Percentiles rank a stretch among this genome's conserved stretches.
Evolutionary conservation across 2,888 invertebrate genomes (phyloP).

Genomic region (Cheilosia variabilis): DNA sequence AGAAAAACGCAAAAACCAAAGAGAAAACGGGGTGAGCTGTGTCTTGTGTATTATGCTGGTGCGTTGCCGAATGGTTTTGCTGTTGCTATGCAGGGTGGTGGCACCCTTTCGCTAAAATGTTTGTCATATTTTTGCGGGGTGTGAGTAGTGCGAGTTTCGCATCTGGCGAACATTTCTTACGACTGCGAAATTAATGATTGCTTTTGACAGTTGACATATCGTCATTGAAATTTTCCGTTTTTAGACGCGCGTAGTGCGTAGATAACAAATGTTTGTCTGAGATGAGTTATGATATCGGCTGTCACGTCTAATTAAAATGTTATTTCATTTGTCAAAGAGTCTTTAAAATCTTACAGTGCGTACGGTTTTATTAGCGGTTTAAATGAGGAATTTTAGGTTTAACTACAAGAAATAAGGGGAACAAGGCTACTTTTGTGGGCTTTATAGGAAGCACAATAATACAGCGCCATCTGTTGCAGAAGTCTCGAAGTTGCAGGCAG

Average conservation of each 20-base stretch:
- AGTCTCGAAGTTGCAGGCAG: no score
- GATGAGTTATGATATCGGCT: slow-evolving; percentile 44
- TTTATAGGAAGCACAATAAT: no score
- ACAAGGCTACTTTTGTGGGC: no score
- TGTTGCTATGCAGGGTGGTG: slow-evolving; percentile 60
- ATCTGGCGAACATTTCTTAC: slow-evolving; percentile 51
- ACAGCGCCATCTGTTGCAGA: no score
- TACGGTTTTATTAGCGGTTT: no score
- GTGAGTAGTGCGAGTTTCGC: neutral
- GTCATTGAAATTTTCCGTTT: slow-evolving; percentile 48
- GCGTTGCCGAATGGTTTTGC: slow-evolving; percentile 5
- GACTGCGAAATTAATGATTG: slow-evolving; percentile 67
- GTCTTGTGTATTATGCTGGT: neutral
- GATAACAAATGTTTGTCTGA: neutral
- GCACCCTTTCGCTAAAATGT: slow-evolving; percentile 43
- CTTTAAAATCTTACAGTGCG: neutral
- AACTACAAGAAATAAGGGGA: no score
- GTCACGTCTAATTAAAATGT: slow-evolving; percentile 36
- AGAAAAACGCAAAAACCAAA: slow-evolving; percentile 45
- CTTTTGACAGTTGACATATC: slow-evolving; percentile 71
- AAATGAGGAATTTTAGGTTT: no score
- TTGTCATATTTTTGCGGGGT: slow-evolving; percentile 28
- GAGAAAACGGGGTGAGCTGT: slow-evolving; percentile 39
- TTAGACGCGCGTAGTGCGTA: slow-evolving; percentile 13
- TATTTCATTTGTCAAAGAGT: neutral